Conservation (phyloP, 2,113 vertebrate genomes). For the Pyxicephalus adspersus region DNA sequence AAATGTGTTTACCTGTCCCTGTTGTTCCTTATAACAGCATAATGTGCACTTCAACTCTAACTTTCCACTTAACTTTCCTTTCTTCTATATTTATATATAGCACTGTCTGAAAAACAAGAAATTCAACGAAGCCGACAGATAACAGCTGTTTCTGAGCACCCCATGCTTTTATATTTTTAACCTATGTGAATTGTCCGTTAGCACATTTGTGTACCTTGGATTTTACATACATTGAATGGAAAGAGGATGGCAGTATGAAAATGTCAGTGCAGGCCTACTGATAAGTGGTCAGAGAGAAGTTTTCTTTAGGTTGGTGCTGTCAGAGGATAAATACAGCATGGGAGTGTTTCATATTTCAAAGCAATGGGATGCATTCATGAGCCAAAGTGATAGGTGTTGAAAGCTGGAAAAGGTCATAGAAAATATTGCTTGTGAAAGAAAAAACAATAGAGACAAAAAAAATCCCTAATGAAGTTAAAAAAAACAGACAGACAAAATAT, state of each 20-base stretch:
- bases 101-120: no score
- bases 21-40: no score
- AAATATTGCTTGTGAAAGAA: constrained; percentile 4
- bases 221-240: no score
- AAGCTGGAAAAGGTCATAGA: constrained; percentile 34
- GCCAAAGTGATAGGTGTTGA: constrained; percentile 26
- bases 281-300: neutral
- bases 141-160: no score
- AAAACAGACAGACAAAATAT: constrained; percentile 22
- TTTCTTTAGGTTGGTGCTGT: neutral
- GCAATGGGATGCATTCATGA: constrained; percentile 30
- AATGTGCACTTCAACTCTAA: no score
- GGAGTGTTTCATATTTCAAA: constrained; percentile 23
- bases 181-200: no score
- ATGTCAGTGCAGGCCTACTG: neutral
- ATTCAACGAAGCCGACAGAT: no score
- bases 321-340: neutral
- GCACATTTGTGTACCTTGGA: no score
- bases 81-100: no score
- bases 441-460: neutral
- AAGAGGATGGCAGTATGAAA: neutral
- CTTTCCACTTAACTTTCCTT: no score
- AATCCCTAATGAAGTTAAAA: constrained; percentile 14
- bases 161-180: no score
- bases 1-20: no score